Evolutionary conservation across 2,113 vertebrate species (phyloP).

Genomic region (Lophochroa leadbeateri): DNA sequence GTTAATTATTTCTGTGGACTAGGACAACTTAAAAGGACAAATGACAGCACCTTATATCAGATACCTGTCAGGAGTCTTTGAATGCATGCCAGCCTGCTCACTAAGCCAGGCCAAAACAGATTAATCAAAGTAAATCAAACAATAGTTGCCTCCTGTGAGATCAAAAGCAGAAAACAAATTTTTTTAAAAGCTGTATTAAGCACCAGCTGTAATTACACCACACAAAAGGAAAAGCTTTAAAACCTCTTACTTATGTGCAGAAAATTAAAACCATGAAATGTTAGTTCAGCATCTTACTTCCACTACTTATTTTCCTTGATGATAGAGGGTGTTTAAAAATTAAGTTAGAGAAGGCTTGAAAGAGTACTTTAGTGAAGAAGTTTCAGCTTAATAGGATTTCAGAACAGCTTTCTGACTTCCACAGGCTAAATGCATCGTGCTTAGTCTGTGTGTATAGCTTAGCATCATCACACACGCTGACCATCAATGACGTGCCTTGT

Average conservation of each 20-base stretch:
- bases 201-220: neutral
- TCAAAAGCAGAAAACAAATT: neutral
- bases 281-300: neutral
- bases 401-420: neutral
- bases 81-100: neutral
- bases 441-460: neutral
- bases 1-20: neutral
- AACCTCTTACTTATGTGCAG: neutral
- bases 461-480: neutral
- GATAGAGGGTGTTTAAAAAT: neutral
- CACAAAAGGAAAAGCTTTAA: neutral
- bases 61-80: neutral
- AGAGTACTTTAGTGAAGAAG: constrained; percentile 26
- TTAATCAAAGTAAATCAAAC: neutral
- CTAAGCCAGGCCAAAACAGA: neutral
- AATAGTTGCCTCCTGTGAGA: neutral
- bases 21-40: neutral
- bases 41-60: neutral
- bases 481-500: accelerated
- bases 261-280: neutral
- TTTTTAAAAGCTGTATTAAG: neutral
- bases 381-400: neutral
- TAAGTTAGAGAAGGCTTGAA: neutral
- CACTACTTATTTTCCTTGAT: neutral
- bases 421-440: neutral